These are phyloP conservation scores for Meloe dianella DNA, from an alignment of 2,888 invertebrate species.

Conservation along the genomic window DNA sequence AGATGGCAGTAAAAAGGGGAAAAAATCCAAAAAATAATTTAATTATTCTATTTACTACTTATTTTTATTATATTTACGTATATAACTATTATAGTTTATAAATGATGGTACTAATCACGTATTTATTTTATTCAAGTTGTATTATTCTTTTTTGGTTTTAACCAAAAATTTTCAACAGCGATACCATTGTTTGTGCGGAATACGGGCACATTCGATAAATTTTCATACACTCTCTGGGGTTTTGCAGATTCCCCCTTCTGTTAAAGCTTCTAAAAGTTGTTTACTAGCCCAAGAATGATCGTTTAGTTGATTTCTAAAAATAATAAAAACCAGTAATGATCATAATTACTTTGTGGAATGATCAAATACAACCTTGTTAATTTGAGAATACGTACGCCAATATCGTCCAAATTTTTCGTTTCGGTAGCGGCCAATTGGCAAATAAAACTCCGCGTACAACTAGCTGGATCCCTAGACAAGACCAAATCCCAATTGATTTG, in stretches of 20 bases:
- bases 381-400: slow-evolving; percentile 50
- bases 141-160: slow-evolving; percentile 20
- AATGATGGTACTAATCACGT: not conserved
- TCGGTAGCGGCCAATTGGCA: slow-evolving; percentile 57
- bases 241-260: slow-evolving; percentile 44
- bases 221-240: slow-evolving; percentile 48
- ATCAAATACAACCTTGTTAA: slow-evolving; percentile 47
- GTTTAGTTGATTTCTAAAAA: slow-evolving; percentile 34
- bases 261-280: slow-evolving; percentile 50
- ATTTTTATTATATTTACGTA: too few relatives aligned
- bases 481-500: slow-evolving; percentile 53
- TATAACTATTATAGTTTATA: not conserved
- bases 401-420: slow-evolving; percentile 43
- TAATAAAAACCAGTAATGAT: slow-evolving; percentile 19
- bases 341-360: not conserved
- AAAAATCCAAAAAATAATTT: slow-evolving; percentile 50
- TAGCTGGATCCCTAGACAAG: slow-evolving; percentile 57
- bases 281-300: slow-evolving; percentile 47
- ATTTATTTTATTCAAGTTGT: slow-evolving; percentile 16
- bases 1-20: slow-evolving; percentile 43
- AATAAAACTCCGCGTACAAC: slow-evolving; percentile 59
- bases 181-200: slow-evolving; percentile 52
- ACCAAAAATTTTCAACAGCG: slow-evolving; percentile 48
- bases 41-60: slow-evolving; percentile 5
- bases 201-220: slow-evolving; percentile 54